Percentiles rank a stretch among this genome's conserved stretches.
These are phyloP conservation scores for Drosophila neutralis DNA, from an alignment of 2,888 invertebrate species.

Conservation along the genomic window DNA sequence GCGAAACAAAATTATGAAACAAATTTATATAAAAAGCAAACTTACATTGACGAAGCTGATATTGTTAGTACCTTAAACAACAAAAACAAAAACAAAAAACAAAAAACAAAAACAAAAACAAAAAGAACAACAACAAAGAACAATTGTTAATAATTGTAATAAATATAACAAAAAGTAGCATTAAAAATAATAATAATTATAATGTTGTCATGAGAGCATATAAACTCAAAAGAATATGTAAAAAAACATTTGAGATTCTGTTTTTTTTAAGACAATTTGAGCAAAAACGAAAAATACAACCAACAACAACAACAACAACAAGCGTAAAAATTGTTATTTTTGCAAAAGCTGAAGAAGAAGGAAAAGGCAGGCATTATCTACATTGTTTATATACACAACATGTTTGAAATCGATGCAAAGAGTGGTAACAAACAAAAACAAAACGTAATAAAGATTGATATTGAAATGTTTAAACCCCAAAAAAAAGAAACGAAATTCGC, in stretches of 20 bases:
- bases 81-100: slow-evolving; percentile 36
- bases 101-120: slow-evolving; percentile 45
- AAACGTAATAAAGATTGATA: slow-evolving; percentile 82
- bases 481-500: slow-evolving; percentile 46
- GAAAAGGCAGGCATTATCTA: slow-evolving; percentile 55
- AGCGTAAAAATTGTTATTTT: slow-evolving; percentile 70
- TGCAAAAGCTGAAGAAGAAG: slow-evolving; percentile 60
- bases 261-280: slow-evolving; percentile 56
- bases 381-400: slow-evolving; percentile 80
- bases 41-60: slow-evolving; percentile 83
- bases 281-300: slow-evolving; percentile 32
- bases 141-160: slow-evolving; percentile 72
- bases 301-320: slow-evolving; percentile 29
- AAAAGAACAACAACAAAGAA: slow-evolving; percentile 50
- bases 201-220: slow-evolving; percentile 53
- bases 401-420: slow-evolving; percentile 77
- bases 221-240: slow-evolving; percentile 43
- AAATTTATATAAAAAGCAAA: slow-evolving; percentile 76
- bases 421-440: slow-evolving; percentile 73
- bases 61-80: slow-evolving; percentile 84
- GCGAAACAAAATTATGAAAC: slow-evolving; percentile 74
- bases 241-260: slow-evolving; percentile 73
- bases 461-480: slow-evolving; percentile 82
- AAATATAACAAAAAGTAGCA: slow-evolving; percentile 54
- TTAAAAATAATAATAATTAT: slow-evolving; percentile 58